These are phyloP conservation scores for Drosophila mettleri DNA, from an alignment of 2,888 invertebrate genomes.

Conservation along the genomic window DNA sequence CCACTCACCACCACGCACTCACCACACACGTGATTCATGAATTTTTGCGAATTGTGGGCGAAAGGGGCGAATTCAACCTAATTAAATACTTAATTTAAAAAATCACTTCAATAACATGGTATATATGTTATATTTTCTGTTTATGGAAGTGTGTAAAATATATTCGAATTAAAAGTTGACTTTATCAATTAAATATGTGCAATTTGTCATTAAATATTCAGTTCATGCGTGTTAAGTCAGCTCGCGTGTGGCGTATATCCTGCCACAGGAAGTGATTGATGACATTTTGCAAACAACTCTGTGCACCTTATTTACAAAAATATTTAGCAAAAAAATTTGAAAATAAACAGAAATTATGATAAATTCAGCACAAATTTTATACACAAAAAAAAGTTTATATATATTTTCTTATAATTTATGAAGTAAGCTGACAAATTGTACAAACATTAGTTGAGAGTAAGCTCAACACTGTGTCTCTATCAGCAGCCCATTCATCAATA, in stretches of 20 bases:
- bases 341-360: background rate
- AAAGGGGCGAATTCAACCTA: too few species aligned
- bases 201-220: background rate
- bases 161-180: background rate
- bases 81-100: too few species aligned
- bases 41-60: too few species aligned
- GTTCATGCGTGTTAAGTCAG: background rate
- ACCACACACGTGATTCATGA: too few species aligned
- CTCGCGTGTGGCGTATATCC: background rate
- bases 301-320: background rate
- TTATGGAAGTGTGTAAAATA: background rate
- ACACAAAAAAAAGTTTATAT: too few species aligned
- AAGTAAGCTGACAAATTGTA: background rate
- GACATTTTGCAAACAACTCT: background rate
- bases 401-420: background rate
- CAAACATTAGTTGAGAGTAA: background rate
- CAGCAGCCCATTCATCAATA: slow-evolving; percentile 3
- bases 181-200: background rate
- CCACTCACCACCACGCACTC: too few species aligned
- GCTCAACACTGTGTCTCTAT: slow-evolving; percentile 2
- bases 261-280: slow-evolving; percentile 4
- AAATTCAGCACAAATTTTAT: background rate
- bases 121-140: background rate
- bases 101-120: too few species aligned
- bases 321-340: background rate